A percentile compares a stretch with the other conserved stretches of the same genome.
phyloP scores from a whole-genome alignment of 2,888 invertebrate genomes.

The Drosophila birchii region DNA sequence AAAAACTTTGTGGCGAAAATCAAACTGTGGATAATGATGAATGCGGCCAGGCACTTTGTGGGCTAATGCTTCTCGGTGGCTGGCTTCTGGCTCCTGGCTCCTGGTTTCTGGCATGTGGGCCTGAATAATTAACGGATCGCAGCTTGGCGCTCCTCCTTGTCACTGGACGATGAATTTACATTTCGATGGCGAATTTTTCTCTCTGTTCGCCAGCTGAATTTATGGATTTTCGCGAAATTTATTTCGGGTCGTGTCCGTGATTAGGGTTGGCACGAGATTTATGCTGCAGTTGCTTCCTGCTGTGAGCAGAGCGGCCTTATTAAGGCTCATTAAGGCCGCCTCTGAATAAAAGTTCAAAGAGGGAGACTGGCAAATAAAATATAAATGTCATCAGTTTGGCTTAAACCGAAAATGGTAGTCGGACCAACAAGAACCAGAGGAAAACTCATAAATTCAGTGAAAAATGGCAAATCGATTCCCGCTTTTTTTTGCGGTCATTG shows the following conservation, averaged over 20 bases:
- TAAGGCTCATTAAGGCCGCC: slow-evolving; percentile 65
- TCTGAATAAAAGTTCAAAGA: slow-evolving; percentile 51
- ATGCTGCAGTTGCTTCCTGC: slow-evolving; percentile 61
- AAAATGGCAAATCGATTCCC: slow-evolving; percentile 78
- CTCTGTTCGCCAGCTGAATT: slow-evolving; percentile 57
- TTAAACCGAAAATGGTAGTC: slow-evolving; percentile 49
- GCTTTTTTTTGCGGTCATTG: slow-evolving; percentile 68
- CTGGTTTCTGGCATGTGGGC: slow-evolving; percentile 31
- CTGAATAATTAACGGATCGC: slow-evolving; percentile 74
- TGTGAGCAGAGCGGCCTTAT: slow-evolving; percentile 43
- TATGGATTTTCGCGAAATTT: slow-evolving; percentile 71
- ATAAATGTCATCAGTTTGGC: slow-evolving; percentile 54
- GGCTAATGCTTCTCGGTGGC: slow-evolving; percentile 13
- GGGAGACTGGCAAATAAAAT: slow-evolving; percentile 61
- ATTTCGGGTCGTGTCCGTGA: slow-evolving; percentile 67
- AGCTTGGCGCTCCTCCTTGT: slow-evolving; percentile 52
- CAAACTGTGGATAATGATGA: slow-evolving; percentile 70
- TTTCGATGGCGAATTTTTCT: slow-evolving; percentile 52
- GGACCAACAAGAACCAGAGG: slow-evolving; percentile 37
- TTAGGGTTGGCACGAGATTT: slow-evolving; percentile 71
- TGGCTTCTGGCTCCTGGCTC: slow-evolving; percentile 7
- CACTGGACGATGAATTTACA: slow-evolving; percentile 66
- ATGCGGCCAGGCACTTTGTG: slow-evolving; percentile 63
- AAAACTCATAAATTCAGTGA: slow-evolving; percentile 76
- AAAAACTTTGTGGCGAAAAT: slow-evolving; percentile 68